Evolutionary conservation across 2,888 invertebrate genomes (phyloP), one percentile per base, ranked within the genome.

Genomic region (Spicauda simplicius): DNA sequence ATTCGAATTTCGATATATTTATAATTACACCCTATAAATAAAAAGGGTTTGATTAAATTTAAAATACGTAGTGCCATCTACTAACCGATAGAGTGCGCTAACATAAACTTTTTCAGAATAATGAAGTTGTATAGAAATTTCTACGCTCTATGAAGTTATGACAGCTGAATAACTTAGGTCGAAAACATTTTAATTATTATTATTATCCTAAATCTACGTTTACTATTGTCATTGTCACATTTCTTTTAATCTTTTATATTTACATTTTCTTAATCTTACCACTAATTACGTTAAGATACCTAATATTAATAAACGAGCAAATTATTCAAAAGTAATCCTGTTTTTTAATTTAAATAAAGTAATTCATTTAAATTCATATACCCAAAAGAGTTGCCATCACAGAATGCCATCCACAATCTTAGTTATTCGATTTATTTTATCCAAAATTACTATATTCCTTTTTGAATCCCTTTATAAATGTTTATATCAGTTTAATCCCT

Each of bases 161-260:
- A 63, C 1, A 30, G n/a, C 12, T 37, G 30, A 5, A n/a, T 54
- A 62, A 20, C 25, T 19, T 10, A 61, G 37, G 61, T 37, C 54
- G 37, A 54, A 41, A 41, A 54, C 52, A 41, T 4, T 33, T 6
- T 33, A 33, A 12, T 41, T 52, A 58, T 41, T 14, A 62, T 56
- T 79, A 82, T 65, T 45, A n/a, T 48, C 59, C 19, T 65, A 65
- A 18, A 14, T 70, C 82, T 87, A 88, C 72, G 66, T 64, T 74
- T 83, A 77, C 76, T 91, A 91, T 91, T 91, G 91, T 91, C 91
- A 85, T 89, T 73, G 90, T 89, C 91, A 90, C 91, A 74, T 81
- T 75, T 73, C 72, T 75, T 77, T 71, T 70, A 76, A 76, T 77
- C 19, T 78, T 78, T 70, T 84, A 82, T 78, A 81, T 68, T 60